phyloP scores from a whole-genome alignment of 2,797 vertebrate species.

The Arctocebus calabarensis region DNA sequence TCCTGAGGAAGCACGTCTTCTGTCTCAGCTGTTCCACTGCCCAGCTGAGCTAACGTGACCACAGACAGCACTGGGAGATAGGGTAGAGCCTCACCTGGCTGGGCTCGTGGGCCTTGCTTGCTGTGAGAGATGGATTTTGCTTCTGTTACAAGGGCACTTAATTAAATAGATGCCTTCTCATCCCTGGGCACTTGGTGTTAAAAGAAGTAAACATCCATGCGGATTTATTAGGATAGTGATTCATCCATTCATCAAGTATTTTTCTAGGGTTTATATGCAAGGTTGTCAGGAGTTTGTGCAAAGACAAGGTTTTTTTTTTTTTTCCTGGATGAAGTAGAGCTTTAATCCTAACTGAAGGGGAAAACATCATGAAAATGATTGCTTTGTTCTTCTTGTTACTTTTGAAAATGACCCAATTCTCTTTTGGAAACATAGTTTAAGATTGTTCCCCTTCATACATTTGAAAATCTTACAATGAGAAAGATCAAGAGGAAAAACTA shows the following conservation, averaged over 20 bases:
- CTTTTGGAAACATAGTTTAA: constrained; percentile 39
- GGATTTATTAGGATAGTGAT: constrained; percentile 38
- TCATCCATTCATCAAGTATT: constrained; percentile 12
- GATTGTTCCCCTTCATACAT: neutral
- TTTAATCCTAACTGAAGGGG: neutral
- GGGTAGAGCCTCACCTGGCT: no score
- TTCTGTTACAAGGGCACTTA: constrained; percentile 2
- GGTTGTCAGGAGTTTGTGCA: neutral
- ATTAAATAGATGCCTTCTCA: neutral
- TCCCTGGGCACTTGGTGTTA: neutral
- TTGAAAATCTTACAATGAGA: neutral
- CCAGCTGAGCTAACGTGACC: neutral
- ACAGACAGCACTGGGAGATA: neutral
- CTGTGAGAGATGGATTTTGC: constrained; percentile 18
- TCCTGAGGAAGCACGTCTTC: neutral
- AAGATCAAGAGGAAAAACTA: constrained; percentile 18
- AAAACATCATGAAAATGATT: neutral
- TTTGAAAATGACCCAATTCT: neutral
- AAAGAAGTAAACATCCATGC: constrained; percentile 10
- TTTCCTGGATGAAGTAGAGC: neutral
- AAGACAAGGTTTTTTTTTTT: neutral
- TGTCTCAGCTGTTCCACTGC: neutral
- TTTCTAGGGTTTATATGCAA: neutral
- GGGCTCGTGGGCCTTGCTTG: neutral
- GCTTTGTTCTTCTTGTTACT: neutral